Evolutionary conservation across 2,113 vertebrate species (phyloP), one percentile per base, ranked within the genome.

Genomic region (Natator depressus): DNA sequence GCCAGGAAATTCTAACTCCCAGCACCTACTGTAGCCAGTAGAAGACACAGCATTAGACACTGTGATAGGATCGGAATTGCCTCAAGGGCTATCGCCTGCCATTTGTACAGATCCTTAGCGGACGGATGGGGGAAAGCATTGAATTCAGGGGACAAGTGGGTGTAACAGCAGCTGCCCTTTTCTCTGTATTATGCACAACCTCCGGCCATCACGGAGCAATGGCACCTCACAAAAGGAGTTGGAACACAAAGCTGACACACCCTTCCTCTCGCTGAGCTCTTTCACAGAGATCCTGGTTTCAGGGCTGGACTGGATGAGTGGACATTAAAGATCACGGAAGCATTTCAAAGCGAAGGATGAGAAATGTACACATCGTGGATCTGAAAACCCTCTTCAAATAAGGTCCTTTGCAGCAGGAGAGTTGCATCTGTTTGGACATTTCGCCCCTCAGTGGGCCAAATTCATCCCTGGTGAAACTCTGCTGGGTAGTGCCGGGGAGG

Each of bases 1-100:
- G 3, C 50, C 46, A 50, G 89, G 65, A 42, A 42, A 42, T 42
- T 42, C 42, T 42, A 42, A 42, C 5, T 42, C 42, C 42, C 42
- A 42, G 46, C 38, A 51, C 22, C 10, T 84, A 38, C 49, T 24
- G 54, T 55, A 54, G 20, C 20, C 53, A 54, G 19, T 20, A 9
- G 54, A 55, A 8, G 3, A 10, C 0, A 0, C 25, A 12, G 80
- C 10, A 25, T 19, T 0, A 1, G 85, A 51, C 47, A 47, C 35
- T 76, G 82, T 31, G 57, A 51, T 47, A 35, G n/a, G 47, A 10
- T 1, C 0, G 0, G 80, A 4, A 1, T 1, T 8, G 49, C 49
- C 62, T 84, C 80, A 42, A 87, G 93, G 80, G n/a, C 79, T 65
- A 0, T 9, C 6, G 22, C 20, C 75, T 91, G 85, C 54, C 4